These are phyloP conservation scores for Drosophila subobscura DNA, from an alignment of 1,140 invertebrate genomes.

Conservation along the genomic window DNA sequence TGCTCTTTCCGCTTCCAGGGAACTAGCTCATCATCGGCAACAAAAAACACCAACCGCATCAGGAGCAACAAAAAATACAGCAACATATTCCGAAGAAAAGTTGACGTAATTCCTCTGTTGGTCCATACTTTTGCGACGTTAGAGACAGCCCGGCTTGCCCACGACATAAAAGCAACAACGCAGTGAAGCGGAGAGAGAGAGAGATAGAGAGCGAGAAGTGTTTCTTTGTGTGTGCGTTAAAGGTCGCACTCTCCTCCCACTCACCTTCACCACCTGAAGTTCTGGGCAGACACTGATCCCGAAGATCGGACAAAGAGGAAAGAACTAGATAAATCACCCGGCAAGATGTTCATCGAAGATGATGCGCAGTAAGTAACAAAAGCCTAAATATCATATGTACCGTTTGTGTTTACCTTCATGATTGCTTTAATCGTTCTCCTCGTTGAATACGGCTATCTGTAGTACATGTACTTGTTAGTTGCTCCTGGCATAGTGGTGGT, in stretches of 20 bases:
- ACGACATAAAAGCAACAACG: not conserved
- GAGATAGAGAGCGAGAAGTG: not conserved
- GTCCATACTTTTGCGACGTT: conserved; percentile 37
- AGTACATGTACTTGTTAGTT: conserved; percentile 6
- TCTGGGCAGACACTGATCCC: not conserved
- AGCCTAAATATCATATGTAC: not conserved
- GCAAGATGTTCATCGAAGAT: conserved; percentile 84
- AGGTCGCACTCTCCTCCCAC: not conserved
- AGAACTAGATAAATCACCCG: conserved; percentile 17
- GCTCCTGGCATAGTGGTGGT: conserved; percentile 18
- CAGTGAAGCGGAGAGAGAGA: too few relatives aligned
- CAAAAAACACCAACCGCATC: conserved; percentile 16
- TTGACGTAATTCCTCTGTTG: conserved; percentile 50
- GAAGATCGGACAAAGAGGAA: conserved; percentile 25
- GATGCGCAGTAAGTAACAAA: conserved; percentile 81
- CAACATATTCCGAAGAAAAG: conserved; percentile 14
- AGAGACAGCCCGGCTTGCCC: conserved; percentile 16
- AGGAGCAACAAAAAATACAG: conserved; percentile 13
- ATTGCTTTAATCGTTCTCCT: conserved; percentile 14
- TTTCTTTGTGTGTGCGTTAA: not conserved
- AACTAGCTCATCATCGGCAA: conserved; percentile 27
- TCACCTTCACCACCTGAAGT: conserved; percentile 1
- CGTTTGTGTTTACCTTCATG: not conserved
- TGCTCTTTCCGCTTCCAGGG: conserved; percentile 61
- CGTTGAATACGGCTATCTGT: too few relatives aligned